Conservation (phyloP, 1,140 invertebrate species). For the Cylas formicarius region DNA sequence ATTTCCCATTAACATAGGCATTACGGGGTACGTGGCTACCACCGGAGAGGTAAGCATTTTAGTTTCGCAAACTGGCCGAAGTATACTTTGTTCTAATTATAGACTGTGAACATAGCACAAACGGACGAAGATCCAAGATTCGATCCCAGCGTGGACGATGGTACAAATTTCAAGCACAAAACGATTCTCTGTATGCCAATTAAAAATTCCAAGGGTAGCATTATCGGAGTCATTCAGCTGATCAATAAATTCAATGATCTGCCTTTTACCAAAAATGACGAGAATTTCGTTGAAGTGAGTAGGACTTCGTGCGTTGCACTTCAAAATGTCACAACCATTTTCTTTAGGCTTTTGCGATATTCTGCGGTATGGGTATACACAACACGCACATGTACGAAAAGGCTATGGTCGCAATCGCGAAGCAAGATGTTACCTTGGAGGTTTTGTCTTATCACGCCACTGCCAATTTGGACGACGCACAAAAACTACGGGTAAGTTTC, state of each 20-base stretch:
- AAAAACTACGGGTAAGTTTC: constrained; percentile 65
- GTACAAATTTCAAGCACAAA: constrained; percentile 69
- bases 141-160: constrained; percentile 77
- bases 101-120: constrained; percentile 83
- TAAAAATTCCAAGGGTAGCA: constrained; percentile 78
- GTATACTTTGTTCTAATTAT: constrained; percentile 22
- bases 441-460: constrained; percentile 94
- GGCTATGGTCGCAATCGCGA: constrained; percentile 86
- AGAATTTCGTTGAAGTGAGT: constrained; percentile 75
- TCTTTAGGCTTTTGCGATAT: constrained; percentile 82
- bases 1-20: constrained; percentile 95
- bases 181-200: constrained; percentile 90
- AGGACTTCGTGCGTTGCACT: background rate
- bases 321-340: background rate
- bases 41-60: constrained; percentile 75
- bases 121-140: constrained; percentile 89
- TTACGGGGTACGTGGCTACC: constrained; percentile 92
- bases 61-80: background rate
- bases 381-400: constrained; percentile 97
- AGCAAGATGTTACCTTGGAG: constrained; percentile 91
- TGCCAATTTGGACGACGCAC: constrained; percentile 80
- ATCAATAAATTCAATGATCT: constrained; percentile 89
- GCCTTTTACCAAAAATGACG: constrained; percentile 84
- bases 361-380: constrained; percentile 96
- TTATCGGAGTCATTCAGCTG: constrained; percentile 89